These are phyloP conservation scores for Agrotis puta DNA, from an alignment of 2,888 invertebrate species.

Conservation along the genomic window DNA sequence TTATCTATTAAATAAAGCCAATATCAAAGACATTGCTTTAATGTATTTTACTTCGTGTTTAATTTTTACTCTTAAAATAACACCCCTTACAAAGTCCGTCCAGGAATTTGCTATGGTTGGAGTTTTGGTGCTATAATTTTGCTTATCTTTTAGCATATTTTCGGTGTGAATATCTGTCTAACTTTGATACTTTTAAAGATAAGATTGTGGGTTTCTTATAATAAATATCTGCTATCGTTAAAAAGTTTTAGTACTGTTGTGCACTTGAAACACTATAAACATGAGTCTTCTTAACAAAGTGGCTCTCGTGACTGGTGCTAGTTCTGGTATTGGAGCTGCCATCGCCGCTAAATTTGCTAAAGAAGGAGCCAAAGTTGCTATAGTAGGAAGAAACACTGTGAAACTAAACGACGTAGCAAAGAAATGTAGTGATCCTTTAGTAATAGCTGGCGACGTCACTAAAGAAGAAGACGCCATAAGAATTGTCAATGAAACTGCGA, in stretches of 20 bases:
- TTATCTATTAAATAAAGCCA: no score
- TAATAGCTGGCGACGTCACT: slow-evolving; percentile 22
- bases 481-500: slow-evolving; percentile 18
- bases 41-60: no score
- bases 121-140: background rate
- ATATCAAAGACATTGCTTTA: no score
- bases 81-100: background rate
- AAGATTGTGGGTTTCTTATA: background rate
- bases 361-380: slow-evolving; percentile 62
- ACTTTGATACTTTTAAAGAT: slow-evolving; percentile 1
- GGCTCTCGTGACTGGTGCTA: slow-evolving; percentile 66
- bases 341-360: slow-evolving; percentile 42
- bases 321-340: slow-evolving; percentile 68
- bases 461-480: slow-evolving; percentile 27
- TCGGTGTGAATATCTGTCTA: background rate
- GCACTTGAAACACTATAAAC: background rate
- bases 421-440: slow-evolving; percentile 24
- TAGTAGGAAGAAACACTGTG: slow-evolving; percentile 58
- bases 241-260: background rate
- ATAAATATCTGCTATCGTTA: background rate
- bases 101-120: background rate
- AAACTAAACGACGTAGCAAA: slow-evolving; percentile 54
- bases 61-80: no score
- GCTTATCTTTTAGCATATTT: background rate
- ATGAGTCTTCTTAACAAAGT: slow-evolving; percentile 66